These are phyloP conservation scores for Rapana venosa DNA, from an alignment of 2,888 invertebrate species.

Conservation along the genomic window DNA sequence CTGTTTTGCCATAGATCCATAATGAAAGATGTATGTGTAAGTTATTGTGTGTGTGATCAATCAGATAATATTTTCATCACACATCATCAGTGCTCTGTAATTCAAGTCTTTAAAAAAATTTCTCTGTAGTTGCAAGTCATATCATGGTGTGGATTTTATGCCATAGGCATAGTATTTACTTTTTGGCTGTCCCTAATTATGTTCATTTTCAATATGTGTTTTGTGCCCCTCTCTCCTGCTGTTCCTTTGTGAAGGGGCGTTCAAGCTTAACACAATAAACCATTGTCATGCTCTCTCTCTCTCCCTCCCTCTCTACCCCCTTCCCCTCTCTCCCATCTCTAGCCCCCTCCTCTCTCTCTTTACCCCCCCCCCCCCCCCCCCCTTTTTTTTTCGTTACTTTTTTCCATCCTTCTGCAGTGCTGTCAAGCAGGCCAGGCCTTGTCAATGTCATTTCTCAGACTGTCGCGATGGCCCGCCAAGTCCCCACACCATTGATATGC, in stretches of 20 bases:
- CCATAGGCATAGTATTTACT: not conserved
- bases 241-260: not conserved
- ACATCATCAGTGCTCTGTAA: not conserved
- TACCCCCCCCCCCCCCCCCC: not conserved
- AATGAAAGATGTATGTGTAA: no score
- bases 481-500: conserved; percentile 40
- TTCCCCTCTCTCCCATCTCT: not conserved
- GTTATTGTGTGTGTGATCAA: no score
- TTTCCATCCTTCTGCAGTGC: not conserved
- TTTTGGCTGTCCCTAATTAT: not conserved
- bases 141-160: no score
- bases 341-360: not conserved
- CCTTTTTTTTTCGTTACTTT: not conserved
- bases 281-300: not conserved
- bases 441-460: conserved; percentile 40
- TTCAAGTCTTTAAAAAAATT: no score
- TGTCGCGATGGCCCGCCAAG: conserved; percentile 14
- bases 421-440: conserved; percentile 24
- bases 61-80: no score
- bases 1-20: no score
- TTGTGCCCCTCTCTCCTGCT: not conserved
- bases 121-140: no score
- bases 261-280: not conserved
- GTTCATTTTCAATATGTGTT: not conserved
- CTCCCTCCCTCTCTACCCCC: not conserved